Evolutionary conservation across 2,888 invertebrate species (phyloP).

Genomic region (Steinernema scapterisci): DNA sequence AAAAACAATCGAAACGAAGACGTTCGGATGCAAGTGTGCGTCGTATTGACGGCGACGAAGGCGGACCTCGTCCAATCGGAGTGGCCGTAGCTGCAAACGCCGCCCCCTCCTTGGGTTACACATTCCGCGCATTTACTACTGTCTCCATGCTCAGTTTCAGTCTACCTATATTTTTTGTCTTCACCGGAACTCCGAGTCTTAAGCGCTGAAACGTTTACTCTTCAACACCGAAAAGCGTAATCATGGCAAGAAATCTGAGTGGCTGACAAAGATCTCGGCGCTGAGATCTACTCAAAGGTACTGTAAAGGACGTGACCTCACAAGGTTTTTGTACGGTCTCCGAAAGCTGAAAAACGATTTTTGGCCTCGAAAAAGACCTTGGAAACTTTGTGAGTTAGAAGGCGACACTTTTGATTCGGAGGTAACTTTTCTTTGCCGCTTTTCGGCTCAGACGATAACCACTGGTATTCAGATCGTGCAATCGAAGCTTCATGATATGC

Average conservation of each 20-base stretch:
- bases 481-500: not conserved
- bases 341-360: slow-evolving; percentile 12
- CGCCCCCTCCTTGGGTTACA: slow-evolving; percentile 21
- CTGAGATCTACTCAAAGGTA: not conserved
- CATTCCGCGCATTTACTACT: slow-evolving; percentile 4
- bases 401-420: not conserved
- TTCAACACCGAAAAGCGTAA: too few species aligned
- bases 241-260: too few species aligned
- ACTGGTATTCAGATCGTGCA: not conserved
- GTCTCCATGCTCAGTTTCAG: not conserved
- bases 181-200: too few species aligned
- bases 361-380: slow-evolving; percentile 14
- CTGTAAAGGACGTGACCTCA: slow-evolving; percentile 27
- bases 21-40: slow-evolving; percentile 21
- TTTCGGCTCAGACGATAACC: too few species aligned
- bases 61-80: slow-evolving; percentile 27
- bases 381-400: slow-evolving; percentile 6
- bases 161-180: too few species aligned
- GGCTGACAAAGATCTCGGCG: too few species aligned
- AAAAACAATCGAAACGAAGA: slow-evolving; percentile 25
- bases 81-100: slow-evolving; percentile 5
- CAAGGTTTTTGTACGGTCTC: not conserved
- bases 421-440: not conserved
- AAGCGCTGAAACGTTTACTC: too few species aligned
- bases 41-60: slow-evolving; percentile 18